Percentiles rank a stretch among this genome's conserved stretches.
Conservation (phyloP, 1,140 invertebrate species). For the Laupala kohalensis region DNA sequence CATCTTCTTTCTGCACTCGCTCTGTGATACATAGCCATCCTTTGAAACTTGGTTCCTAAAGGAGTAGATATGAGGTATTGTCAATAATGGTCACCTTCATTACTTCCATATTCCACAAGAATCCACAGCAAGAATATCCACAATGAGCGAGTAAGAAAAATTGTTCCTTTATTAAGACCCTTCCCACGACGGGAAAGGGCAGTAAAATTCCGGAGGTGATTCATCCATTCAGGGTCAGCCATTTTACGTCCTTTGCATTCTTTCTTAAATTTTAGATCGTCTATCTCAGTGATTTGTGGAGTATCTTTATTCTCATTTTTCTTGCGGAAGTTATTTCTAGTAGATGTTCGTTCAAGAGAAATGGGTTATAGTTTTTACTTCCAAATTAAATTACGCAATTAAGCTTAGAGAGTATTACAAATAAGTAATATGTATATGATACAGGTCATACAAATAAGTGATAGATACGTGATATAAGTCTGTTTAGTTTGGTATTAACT, state of each 20-base stretch:
- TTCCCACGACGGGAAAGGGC: not conserved
- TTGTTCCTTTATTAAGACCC: not conserved
- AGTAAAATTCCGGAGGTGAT: not conserved
- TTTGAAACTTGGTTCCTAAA: not conserved
- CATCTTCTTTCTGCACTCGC: not conserved
- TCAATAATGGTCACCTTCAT: not conserved
- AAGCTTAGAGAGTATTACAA: too few species aligned
- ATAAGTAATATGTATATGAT: too few species aligned
- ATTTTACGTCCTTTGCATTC: not conserved
- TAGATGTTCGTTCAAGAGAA: too few species aligned
- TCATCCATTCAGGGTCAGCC: not conserved
- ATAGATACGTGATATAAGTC: too few species aligned
- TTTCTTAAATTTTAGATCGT: not conserved
- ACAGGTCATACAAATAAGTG: too few species aligned
- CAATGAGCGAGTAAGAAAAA: not conserved
- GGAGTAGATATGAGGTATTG: not conserved
- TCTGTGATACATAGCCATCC: not conserved
- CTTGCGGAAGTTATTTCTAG: too few species aligned
- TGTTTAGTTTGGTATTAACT: too few species aligned
- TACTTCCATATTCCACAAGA: not conserved
- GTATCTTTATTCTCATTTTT: not conserved
- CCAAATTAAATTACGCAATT: too few species aligned
- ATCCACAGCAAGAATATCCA: not conserved
- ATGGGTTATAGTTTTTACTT: too few species aligned
- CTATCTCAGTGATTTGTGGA: not conserved